Percentiles rank a stretch among this genome's conserved stretches.
phyloP scores from a whole-genome alignment of 2,797 vertebrate genomes.

The Apogon hyalosoma region DNA sequence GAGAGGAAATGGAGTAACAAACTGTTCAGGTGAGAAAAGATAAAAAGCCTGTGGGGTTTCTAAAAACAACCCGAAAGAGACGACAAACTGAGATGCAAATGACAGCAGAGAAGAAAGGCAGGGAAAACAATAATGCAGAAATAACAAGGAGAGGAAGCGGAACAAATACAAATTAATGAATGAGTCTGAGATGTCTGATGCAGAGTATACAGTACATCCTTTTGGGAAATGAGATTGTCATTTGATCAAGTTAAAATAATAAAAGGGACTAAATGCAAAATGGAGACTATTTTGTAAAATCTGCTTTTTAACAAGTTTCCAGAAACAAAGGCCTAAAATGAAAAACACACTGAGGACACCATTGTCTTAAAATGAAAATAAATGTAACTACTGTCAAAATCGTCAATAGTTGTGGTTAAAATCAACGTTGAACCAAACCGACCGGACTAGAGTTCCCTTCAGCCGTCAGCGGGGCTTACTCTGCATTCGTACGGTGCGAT shows the following conservation, averaged over 20 bases:
- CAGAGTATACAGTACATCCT: not conserved
- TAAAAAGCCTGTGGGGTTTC: slow-evolving; percentile 21
- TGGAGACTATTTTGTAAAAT: not conserved
- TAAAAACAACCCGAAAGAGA: slow-evolving; percentile 29
- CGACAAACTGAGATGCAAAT: slow-evolving; percentile 29
- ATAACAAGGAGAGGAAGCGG: not conserved
- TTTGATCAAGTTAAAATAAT: not conserved
- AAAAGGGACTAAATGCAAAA: not conserved
- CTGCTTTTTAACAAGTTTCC: not conserved
- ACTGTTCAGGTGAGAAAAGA: slow-evolving; percentile 46
- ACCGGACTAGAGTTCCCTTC: not conserved
- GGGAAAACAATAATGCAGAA: not conserved
- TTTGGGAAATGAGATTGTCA: not conserved
- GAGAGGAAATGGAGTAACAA: slow-evolving; percentile 30
- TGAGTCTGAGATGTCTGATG: not conserved
- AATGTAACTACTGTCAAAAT: too few species aligned
- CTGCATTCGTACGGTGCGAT: not conserved
- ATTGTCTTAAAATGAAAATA: not conserved
- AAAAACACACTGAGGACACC: not conserved
- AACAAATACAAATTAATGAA: not conserved
- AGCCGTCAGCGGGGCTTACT: not conserved
- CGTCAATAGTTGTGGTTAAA: not conserved
- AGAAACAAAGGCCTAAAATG: not conserved
- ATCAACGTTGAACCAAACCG: not conserved
- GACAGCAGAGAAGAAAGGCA: not conserved